Evolutionary conservation across 2,113 vertebrate species (phyloP).

Genomic region (Hypomesus transpacificus): DNA sequence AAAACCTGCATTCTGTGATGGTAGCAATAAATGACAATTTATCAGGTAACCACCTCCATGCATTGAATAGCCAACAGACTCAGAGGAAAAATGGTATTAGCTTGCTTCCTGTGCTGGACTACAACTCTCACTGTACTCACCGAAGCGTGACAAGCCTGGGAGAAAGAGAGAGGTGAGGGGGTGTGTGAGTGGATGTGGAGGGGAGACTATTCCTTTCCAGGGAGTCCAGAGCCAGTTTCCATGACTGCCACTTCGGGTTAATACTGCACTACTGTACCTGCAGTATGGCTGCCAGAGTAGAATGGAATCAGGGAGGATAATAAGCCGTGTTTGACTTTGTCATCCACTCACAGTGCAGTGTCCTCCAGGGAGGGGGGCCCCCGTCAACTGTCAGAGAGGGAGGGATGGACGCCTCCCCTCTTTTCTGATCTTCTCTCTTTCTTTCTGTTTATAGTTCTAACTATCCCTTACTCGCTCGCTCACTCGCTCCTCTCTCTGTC

Average conservation of each 20-base stretch:
- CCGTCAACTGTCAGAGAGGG: slow-evolving; percentile 3
- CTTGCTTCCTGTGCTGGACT: slow-evolving; percentile 51
- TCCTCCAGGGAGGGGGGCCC: neutral
- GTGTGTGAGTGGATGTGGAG: neutral
- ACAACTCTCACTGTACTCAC: slow-evolving; percentile 40
- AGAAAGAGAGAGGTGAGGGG: neutral
- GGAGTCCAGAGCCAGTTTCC: slow-evolving; percentile 39
- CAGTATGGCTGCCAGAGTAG: slow-evolving; percentile 38
- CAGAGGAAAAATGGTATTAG: slow-evolving; percentile 39
- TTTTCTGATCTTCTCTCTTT: slow-evolving; percentile 20
- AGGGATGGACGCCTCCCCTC: slow-evolving; percentile 10
- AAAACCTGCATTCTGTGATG: no score
- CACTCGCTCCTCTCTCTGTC: slow-evolving; percentile 29
- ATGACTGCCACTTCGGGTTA: slow-evolving; percentile 46
- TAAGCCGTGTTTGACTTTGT: slow-evolving; percentile 47
- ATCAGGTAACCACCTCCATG: slow-evolving; percentile 39
- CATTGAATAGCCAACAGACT: slow-evolving; percentile 42
- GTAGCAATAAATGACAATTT: slow-evolving; percentile 3
- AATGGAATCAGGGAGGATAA: slow-evolving; percentile 59
- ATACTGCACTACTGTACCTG: slow-evolving; percentile 31
- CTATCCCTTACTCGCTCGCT: slow-evolving; percentile 20
- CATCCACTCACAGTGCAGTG: slow-evolving; percentile 23
- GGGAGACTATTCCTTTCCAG: slow-evolving; percentile 25
- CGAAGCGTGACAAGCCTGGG: slow-evolving; percentile 40
- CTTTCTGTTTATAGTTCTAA: slow-evolving; percentile 5